Conservation (phyloP, 2,113 vertebrate genomes). For the Ameiurus melas region DNA sequence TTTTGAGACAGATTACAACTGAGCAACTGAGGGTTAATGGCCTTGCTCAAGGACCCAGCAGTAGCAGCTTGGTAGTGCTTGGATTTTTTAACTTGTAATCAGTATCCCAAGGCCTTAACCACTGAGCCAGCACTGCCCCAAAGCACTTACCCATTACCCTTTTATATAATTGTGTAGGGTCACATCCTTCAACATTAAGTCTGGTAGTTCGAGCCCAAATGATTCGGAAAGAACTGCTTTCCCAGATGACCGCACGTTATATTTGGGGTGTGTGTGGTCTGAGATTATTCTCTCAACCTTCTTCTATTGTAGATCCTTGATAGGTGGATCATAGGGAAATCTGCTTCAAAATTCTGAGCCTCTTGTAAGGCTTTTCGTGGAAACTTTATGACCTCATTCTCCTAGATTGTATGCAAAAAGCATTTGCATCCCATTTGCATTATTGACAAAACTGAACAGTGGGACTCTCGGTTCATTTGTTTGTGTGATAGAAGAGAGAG, state of each 20-base stretch:
- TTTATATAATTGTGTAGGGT: neutral
- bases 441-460: neutral
- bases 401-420: neutral
- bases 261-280: neutral
- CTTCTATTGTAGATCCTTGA: neutral
- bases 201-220: neutral
- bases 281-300: neutral
- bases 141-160: neutral
- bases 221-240: neutral
- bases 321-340: neutral
- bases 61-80: neutral
- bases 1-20: neutral
- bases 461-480: neutral
- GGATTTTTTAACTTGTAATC: neutral
- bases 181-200: neutral
- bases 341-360: neutral
- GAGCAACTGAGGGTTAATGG: neutral
- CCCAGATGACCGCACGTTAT: neutral
- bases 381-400: neutral
- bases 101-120: neutral
- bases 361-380: neutral
- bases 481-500: neutral
- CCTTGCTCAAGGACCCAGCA: neutral
- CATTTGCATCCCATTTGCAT: slow-evolving; percentile 5
- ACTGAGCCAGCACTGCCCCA: neutral